Base-by-base conservation (phyloP, 2,113 vertebrate species). In the Steatornis caripensis region DNA sequence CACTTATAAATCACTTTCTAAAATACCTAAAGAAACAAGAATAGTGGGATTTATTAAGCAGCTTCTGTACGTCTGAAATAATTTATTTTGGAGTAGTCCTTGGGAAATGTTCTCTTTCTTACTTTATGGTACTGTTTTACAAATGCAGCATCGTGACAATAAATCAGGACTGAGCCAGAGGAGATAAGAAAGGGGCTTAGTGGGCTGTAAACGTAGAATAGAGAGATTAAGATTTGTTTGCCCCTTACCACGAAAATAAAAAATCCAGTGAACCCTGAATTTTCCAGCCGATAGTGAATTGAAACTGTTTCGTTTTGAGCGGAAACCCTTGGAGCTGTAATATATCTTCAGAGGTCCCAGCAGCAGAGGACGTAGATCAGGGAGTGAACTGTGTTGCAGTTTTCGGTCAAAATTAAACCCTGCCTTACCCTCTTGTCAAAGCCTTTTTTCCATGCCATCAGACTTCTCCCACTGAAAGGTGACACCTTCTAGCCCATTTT, bases 1-100 rank as follows among this genome's bases (percentile, higher is more conserved):
- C 97, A 97, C 97, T 96, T 98, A 98, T 98, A 98, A 98, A 98
- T 98, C 98, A 98, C 95, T 97, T 98, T 97, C 96, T 98, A 98
- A 98, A 98, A 98, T 97, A 98, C 96, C 93, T 96, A 80, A 97
- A 98, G 97, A 98, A 98, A 97, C 97, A 89, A 57, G 43, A 97
- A 96, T 82, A 94, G 92, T 82, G 80, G 97, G 94, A 98, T 98
- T 98, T 98, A 98, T 98, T 98, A 97, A 98, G 96, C 96, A 96
- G 97, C 95, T 98, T 97, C 93, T 95, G 95, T 89, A 96, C 9
- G 48, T 97, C 95, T 96, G 94, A 98, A 98, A 98, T 98, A 96
- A 98, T 98, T 98, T 98, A 97, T 98, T 98, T 98, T 97, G 92
- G 96, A 98, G 95, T 87, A 62, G 92, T 98, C 98, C 98, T 98